Evolutionary conservation across 2,797 vertebrate genomes (phyloP), one percentile per base, ranked within the genome.

Genomic region (Mormyrus hasselquistii): DNA sequence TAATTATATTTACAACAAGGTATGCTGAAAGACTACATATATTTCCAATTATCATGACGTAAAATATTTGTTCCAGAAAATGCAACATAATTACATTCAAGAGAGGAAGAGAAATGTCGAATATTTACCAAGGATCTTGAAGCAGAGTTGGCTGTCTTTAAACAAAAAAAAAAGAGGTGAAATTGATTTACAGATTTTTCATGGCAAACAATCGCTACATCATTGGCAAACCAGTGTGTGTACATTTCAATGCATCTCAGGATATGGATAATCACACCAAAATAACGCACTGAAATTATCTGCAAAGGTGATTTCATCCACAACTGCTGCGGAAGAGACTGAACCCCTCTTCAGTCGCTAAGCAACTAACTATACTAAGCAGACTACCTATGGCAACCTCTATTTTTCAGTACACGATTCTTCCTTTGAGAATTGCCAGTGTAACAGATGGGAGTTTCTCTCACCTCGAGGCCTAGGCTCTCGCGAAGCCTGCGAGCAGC

Each of bases 401-500:
- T 38, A 88, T 38, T 22, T 53, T 2, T 22, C 53, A 9, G 10
- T 88, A 85, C 53, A 73, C 14, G 14, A 38, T 41, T 76, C 41
- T 34, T 38, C 19, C 89, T 34, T 52, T 4, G 41, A 69, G 83
- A 65, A 79, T 8, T 25, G 85, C 1, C 22, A 57, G 12, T 14
- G 1, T 2, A 25, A 9, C 38, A 65, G 29, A 7, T 14, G 34
- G 22, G 0, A 5, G 0, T 1, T 65, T 0, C 14, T 90, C 93
- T 94, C 90, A 99, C 98, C 97, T 97, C 96, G 1, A 93, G 95
- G 8, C 95, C 95, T 90, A 96, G 89, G n/a, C 89, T 92, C 34
- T 98, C 96, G 88, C 94, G 92, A 3, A 96, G 96, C 55, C 93
- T 95, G 22, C 98, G 96, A 0, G 96, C 95, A 0, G 92, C 95